A percentile compares a stretch with the other conserved stretches of the same genome.
These are phyloP conservation scores for Cherax quadricarinatus DNA, from an alignment of 1,140 invertebrate species.

Conservation along the genomic window DNA sequence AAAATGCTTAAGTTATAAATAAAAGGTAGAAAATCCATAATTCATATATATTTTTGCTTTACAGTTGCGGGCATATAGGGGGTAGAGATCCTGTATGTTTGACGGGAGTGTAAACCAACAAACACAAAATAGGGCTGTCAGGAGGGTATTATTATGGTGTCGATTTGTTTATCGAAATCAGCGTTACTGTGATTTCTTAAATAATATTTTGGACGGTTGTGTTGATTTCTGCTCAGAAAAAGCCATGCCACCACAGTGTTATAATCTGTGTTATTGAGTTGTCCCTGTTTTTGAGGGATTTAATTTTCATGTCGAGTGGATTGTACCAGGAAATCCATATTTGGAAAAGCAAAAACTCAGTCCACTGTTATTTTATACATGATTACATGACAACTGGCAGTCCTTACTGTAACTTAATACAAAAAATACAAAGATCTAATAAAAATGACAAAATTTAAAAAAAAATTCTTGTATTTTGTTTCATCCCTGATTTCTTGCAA, in stretches of 20 bases:
- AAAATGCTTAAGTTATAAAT: constrained; percentile 16
- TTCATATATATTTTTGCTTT: constrained; percentile 20
- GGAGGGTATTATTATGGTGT: neutral
- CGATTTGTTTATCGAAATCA: neutral
- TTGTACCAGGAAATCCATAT: neutral
- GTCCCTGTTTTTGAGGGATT: constrained; percentile 6
- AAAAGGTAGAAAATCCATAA: constrained; percentile 6
- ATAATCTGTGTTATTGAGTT: neutral
- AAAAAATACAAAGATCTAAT: constrained; percentile 20
- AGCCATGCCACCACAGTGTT: neutral
- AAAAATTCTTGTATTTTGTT: neutral
- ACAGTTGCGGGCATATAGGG: constrained; percentile 18
- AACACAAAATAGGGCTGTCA: constrained; percentile 8
- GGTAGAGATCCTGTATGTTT: constrained; percentile 8
- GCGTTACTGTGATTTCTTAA: neutral
- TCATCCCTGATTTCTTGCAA: neutral
- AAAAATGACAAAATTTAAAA: constrained; percentile 11
- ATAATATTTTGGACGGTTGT: neutral
- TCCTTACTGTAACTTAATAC: constrained; percentile 18
- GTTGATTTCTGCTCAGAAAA: neutral
- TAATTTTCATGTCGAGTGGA: neutral
- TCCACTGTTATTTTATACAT: neutral
- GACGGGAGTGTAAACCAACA: neutral
- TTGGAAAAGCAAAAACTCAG: neutral
- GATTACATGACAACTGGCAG: constrained; percentile 9